Evolutionary conservation across 37 sponge, comb jelly and placozoan species (phyloP), one percentile per base, ranked within the genome.

Genomic region (Trichoplax adhaerens): DNA sequence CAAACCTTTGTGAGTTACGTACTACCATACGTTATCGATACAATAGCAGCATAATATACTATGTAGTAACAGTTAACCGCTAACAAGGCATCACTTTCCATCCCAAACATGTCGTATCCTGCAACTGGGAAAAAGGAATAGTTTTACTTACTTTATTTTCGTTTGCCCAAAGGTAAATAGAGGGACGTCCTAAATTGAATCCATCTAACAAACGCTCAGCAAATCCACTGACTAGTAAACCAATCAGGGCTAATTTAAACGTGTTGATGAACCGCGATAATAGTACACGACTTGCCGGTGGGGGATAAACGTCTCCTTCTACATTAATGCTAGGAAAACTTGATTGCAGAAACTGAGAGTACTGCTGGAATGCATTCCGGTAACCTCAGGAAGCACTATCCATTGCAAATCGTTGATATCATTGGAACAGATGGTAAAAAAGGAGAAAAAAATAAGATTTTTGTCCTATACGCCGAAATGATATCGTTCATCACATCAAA

Each of bases 311-410:
- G 54, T 63, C 77, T 2, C 93, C 93, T 54, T 80, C 81, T 3
- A 87, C n/a, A 7, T 65, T 5, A 55, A 92, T 69, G 54, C 83
- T 81, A 63, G 93, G 86, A 64, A 87, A 59, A 52, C 84, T 81
- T n/a, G 76, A 63, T 53, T 68, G 72, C 5, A 92, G 81, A 46
- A 57, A 62, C n/a, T 78, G 79, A 71, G 77, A 75, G 58, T 83
- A 85, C 77, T 87, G 81, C 86, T 84, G 75, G 82, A 87, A 92
- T 76, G 87, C 83, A 78, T 82, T 84, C 66, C 81, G 77, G 70
- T 92, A 92, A 72, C 93, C 8, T 60, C 12, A 60, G 62, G 6
- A 52, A 65, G 67, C 29, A 29, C 29, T 29, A 29, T 29, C 29
- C 29, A 29, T 29, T 29, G 29, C 29, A 29, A 29, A 29, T 29